phyloP scores from a whole-genome alignment of 2,113 vertebrate species.

The Peromyscus californicus region DNA sequence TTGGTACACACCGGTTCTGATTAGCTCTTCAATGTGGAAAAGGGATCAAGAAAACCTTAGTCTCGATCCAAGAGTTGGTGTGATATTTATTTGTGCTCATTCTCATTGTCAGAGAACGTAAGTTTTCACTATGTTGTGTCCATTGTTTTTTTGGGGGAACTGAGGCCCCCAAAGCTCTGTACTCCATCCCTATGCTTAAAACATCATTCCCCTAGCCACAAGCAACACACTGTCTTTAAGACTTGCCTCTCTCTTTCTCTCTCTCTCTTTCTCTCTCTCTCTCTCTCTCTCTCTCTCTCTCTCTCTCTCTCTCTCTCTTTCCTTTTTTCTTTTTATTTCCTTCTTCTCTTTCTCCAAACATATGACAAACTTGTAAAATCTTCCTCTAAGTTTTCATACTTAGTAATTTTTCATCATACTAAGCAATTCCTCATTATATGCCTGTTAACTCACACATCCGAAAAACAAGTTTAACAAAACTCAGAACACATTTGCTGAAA shows the following conservation, averaged over 20 bases:
- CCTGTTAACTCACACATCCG: neutral
- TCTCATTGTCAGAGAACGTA: neutral
- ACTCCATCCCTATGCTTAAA: neutral
- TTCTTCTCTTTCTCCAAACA: neutral
- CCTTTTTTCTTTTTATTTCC: neutral
- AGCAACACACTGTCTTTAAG: neutral
- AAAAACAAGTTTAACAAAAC: conserved; percentile 11
- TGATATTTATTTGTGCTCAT: neutral
- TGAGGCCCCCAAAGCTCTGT: neutral
- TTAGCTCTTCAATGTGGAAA: neutral
- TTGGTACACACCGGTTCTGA: neutral
- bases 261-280: neutral
- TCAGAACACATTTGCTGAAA: neutral
- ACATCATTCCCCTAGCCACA: neutral
- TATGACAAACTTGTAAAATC: neutral
- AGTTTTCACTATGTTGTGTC: neutral
- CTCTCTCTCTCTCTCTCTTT: too few species aligned
- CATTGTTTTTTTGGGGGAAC: neutral
- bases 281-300: accelerated
- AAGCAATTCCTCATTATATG: neutral
- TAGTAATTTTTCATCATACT: neutral
- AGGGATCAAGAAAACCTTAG: neutral
- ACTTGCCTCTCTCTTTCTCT: neutral
- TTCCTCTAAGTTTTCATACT: conserved; percentile 9
- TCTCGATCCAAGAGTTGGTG: neutral